These are phyloP conservation scores for Vesta saturnalis DNA, from an alignment of 2,888 invertebrate genomes.

Conservation along the genomic window DNA sequence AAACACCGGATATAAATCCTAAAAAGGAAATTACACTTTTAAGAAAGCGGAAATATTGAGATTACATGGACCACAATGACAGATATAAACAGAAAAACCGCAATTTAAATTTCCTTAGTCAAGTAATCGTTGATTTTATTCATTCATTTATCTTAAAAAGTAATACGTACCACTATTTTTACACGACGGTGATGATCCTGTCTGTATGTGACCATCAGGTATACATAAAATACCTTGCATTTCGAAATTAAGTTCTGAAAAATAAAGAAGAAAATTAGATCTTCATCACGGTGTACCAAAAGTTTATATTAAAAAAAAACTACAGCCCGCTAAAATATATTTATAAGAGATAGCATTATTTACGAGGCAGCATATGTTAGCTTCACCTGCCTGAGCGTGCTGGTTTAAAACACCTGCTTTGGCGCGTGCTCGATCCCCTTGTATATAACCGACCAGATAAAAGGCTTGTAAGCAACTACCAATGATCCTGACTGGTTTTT, in stretches of 20 bases:
- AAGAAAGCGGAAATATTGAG: slow-evolving; percentile 43
- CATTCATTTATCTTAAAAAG: not conserved
- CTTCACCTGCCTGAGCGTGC: slow-evolving; percentile 54
- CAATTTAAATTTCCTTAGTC: slow-evolving; percentile 31
- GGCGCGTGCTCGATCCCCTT: slow-evolving; percentile 51
- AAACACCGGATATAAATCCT: slow-evolving; percentile 31
- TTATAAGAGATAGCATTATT: slow-evolving; percentile 30
- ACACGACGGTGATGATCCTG: slow-evolving; percentile 58
- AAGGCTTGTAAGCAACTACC: slow-evolving; percentile 22
- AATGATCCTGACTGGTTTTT: slow-evolving; percentile 16
- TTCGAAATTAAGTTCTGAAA: slow-evolving; percentile 58
- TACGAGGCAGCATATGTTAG: slow-evolving; percentile 54
- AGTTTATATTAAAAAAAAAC: slow-evolving; percentile 22
- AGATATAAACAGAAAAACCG: slow-evolving; percentile 39
- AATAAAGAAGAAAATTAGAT: slow-evolving; percentile 32
- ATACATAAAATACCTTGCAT: slow-evolving; percentile 61
- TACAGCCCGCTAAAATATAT: slow-evolving; percentile 30
- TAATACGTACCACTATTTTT: slow-evolving; percentile 55
- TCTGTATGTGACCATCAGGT: slow-evolving; percentile 57
- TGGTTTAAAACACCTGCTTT: slow-evolving; percentile 53
- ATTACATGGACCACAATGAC: slow-evolving; percentile 44
- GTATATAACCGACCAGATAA: slow-evolving; percentile 34
- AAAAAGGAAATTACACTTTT: slow-evolving; percentile 35
- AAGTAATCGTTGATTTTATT: not conserved
- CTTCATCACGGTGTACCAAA: not conserved